Base-by-base conservation (phyloP, 2,113 vertebrate genomes). In the Tetrao urogallus region DNA sequence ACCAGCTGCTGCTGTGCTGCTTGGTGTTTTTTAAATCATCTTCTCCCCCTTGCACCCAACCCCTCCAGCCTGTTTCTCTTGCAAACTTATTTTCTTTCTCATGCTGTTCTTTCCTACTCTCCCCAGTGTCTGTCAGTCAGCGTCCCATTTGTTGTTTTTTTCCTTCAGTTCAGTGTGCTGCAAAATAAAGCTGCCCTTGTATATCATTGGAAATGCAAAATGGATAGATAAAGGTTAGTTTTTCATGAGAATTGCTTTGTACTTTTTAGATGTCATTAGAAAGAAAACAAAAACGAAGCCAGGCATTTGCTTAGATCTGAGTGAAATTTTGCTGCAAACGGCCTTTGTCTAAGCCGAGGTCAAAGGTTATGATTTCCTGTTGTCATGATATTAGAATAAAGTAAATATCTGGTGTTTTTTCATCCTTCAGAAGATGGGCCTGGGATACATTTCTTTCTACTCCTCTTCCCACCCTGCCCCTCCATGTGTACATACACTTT, bases 1-100 rank as follows among this genome's bases (percentile, higher is more conserved):
- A 5, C 82, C 93, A 94, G 94, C 93, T 94, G 90, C 75, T 88
- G 85, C 75, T 85, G 20, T 73, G 89, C 40, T 94, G 70, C 13
- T 57, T 89, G 36, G 60, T 88, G 30, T 47, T 36, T 11, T 60
- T 63, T 20, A 64, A 40, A 64, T 40, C 60, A 6, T 30, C 11
- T 38, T 81, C 54, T 34, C 11, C 56, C 92, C 58, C 30, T 48
- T 22, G 11, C 3, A 4, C 4, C 6, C 10, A 17, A 4, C 2
- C 8, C 30, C 25, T 18, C 5, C 25, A 1, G 0, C 17, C 61
- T 40, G 38, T 14, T 78, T 47, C 17, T 8, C 74, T 72, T 64
- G 28, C 58, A 57, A 71, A 27, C 17, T 78, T 84, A 1, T 47
- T 77, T 94, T 82, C 67, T 38, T 42, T 6, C 24, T 22, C 25